A percentile compares a stretch with the other conserved stretches of the same genome.
phyloP scores from a whole-genome alignment of 2,888 invertebrate species.

The Noctua janthina region DNA sequence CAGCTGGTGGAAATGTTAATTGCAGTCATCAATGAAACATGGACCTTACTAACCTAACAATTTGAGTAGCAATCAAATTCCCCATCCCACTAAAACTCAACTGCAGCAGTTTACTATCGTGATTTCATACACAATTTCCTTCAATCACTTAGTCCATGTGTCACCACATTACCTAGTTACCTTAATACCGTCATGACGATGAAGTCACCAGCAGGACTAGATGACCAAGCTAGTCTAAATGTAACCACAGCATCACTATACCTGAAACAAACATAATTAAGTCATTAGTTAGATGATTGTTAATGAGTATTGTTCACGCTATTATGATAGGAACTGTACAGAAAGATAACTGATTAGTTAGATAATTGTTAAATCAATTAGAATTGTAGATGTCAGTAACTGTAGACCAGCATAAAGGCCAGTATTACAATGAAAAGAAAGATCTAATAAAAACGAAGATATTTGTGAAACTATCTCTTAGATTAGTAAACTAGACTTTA shows the following conservation, averaged over 20 bases:
- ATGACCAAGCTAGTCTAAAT: slow-evolving; percentile 23
- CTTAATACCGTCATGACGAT: slow-evolving; percentile 36
- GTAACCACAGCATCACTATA: slow-evolving; percentile 53
- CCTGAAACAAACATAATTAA: slow-evolving; percentile 65
- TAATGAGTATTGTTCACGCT: slow-evolving; percentile 29
- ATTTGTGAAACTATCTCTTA: not conserved
- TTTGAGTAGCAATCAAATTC: not conserved
- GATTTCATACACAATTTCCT: not conserved
- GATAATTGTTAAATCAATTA: not conserved
- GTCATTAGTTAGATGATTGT: slow-evolving; percentile 41
- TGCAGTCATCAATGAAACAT: not conserved
- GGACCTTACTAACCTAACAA: not conserved
- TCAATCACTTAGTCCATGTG: not conserved
- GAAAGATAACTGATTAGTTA: slow-evolving; percentile 4
- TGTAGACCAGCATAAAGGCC: no score
- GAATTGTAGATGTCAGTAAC: not conserved
- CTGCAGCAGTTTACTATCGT: not conserved
- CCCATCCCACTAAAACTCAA: not conserved
- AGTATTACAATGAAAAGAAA: not conserved
- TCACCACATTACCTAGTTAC: slow-evolving; percentile 35
- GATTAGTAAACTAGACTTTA: not conserved
- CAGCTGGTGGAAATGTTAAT: not conserved
- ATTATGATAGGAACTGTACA: slow-evolving; percentile 9
- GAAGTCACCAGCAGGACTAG: slow-evolving; percentile 46
- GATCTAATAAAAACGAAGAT: not conserved